Evolutionary conservation across 1,140 invertebrate genomes (phyloP), one percentile per base, ranked within the genome.

Genomic region (Zaprionus kolodkinae): DNA sequence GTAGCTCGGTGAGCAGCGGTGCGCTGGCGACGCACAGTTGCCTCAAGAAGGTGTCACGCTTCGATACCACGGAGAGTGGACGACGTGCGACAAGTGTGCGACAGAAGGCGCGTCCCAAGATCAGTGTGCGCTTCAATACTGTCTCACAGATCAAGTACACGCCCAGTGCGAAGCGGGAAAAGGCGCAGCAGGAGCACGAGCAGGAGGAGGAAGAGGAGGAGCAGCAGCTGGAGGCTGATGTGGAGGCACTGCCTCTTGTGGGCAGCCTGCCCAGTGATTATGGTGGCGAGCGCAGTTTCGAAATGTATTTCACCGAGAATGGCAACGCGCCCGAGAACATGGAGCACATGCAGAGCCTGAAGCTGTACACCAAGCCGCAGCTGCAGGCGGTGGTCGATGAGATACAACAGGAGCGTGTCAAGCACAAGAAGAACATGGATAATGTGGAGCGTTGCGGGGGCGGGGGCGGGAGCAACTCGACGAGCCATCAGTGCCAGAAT

Each of bases 221-320:
- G 0, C 12, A 27, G 43, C 69, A 78, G 17, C 33, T 64, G 36
- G 55, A 69, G 2, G 27, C 27, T 13, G 59, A 72, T 5, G 50
- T 68, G 56, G 45, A 50, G 15, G 43, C 27, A 70, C 1, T 25
- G 13, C 62, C 79, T 6, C 69, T 81, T 1, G 87, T 79, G n/a
- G 78, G 82, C 15, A 91, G 90, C 11, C 64, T 91, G 45, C 89
- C 82, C 11, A 84, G 78, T 11, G 83, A 91, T 33, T 91, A 90
- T 38, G 81, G 83, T 12, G 85, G 87, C 7, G 94, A 94, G 66
- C 94, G 94, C 63, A 93, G 93, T 4, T 94, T 95, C 69, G 93
- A 94, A 56, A 93, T 94, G 80, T 94, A 94, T 73, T 93, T 95
- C 3, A 92, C 94, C 43, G 94, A 94, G 81, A 94, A 94, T 76